phyloP scores from a whole-genome alignment of 2,888 invertebrate genomes.

The Ectemnius lituratus region DNA sequence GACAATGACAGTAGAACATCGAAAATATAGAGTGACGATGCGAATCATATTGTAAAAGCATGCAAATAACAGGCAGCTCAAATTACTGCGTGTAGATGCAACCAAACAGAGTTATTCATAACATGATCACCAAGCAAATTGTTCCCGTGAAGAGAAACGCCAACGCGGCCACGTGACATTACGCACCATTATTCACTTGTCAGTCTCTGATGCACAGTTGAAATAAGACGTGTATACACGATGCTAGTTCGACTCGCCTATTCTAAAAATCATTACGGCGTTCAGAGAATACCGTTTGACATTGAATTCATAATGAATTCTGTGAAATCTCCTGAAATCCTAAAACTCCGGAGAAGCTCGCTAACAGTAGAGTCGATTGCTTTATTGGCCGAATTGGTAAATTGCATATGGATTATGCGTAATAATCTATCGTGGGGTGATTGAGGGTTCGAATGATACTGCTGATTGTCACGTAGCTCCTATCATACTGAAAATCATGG shows the following conservation, averaged over 20 bases:
- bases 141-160: slow-evolving; percentile 42
- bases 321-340: slow-evolving; percentile 15
- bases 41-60: no score
- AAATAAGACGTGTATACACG: slow-evolving; percentile 8
- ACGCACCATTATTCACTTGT: slow-evolving; percentile 70
- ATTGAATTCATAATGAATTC: slow-evolving; percentile 32
- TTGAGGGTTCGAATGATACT: neutral
- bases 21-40: no score
- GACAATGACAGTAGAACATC: no score
- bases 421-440: slow-evolving; percentile 23
- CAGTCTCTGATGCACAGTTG: slow-evolving; percentile 58
- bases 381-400: slow-evolving; percentile 26
- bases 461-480: no score
- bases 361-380: neutral
- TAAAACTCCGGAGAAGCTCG: neutral
- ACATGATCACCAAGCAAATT: slow-evolving; percentile 59
- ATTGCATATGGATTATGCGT: slow-evolving; percentile 24
- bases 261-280: slow-evolving; percentile 35
- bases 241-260: neutral
- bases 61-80: no score
- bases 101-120: slow-evolving; percentile 32
- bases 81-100: slow-evolving; percentile 13
- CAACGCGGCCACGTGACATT: slow-evolving; percentile 49
- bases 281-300: neutral
- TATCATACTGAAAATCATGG: no score